Base-by-base conservation (phyloP, 2,888 invertebrate species). In the Phania funesta region DNA sequence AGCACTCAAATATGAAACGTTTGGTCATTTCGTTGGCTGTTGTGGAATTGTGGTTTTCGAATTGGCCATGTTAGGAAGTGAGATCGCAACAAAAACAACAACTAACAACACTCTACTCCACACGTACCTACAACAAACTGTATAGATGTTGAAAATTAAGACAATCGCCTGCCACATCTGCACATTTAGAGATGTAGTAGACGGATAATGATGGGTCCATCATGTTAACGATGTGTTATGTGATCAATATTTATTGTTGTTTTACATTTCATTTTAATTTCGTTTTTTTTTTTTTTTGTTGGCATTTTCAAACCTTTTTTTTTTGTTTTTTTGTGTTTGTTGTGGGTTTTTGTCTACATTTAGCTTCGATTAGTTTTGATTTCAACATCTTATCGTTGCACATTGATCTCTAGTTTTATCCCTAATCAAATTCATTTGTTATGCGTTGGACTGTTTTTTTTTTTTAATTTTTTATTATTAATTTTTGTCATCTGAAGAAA, bases 371-470 rank as follows among this genome's bases (percentile, higher is more conserved):
- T 82, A 78, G 78, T 82, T n/a, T 82, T 75, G 74, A 78, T 75
- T 78, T 78, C 74, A 75, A 84, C 84, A 84, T 75, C 85, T 88
- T 89, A 89, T 89, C 89, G 86, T 84, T 76, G 75, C 79, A 86
- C 88, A 89, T 89, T 88, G 87, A 89, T 89, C 89, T 86, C 83
- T 22, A 18, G 60, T 76, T 76, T 80, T 76, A 74, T 80, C 76
- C 74, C 80, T 71, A 62, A 70, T 70, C 68, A 74, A 64, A 64
- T 65, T 64, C 60, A 76, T 76, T 70, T 76, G 56, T 76, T 60
- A 58, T 68, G 24, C 54, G 54, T 29, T 67, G 56, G 44, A 44
- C 26, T 52, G 24, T 13, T 7, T 32, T 29, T 48, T 46, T 26
- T 2, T 24, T 38, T 3, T 7, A 13, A 26, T 58, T 52, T 54